These are phyloP conservation scores for Onchidella celtica DNA, from an alignment of 2,888 invertebrate species.

Conservation along the genomic window DNA sequence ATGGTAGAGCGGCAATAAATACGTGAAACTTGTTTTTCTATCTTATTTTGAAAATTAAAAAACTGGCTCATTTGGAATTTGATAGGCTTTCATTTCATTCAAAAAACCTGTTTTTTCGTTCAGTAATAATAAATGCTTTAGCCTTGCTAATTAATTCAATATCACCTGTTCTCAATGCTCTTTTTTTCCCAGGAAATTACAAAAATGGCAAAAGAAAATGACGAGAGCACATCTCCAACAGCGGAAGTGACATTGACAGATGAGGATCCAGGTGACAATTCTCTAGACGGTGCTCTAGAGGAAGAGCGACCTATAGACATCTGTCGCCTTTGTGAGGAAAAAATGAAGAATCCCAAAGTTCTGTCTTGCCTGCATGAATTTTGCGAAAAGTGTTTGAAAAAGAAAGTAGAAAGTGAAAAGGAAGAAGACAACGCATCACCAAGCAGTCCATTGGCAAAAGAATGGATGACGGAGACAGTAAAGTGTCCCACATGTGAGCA, in stretches of 20 bases:
- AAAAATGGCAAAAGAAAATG: slow-evolving; percentile 42
- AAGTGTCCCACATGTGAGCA: slow-evolving; percentile 59
- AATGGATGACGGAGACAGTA: slow-evolving; percentile 47
- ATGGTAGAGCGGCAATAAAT: too few relatives aligned
- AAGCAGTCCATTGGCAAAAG: slow-evolving; percentile 48
- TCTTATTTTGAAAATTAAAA: too few relatives aligned
- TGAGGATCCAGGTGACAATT: background rate
- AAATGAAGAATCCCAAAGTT: slow-evolving; percentile 90
- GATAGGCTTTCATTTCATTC: too few relatives aligned
- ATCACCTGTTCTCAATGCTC: too few relatives aligned
- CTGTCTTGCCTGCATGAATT: slow-evolving; percentile 96
- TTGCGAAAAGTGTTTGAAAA: slow-evolving; percentile 94
- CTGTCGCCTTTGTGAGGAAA: slow-evolving; percentile 79
- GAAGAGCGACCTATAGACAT: slow-evolving; percentile 56
- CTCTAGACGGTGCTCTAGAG: slow-evolving; percentile 45
- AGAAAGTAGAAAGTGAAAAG: slow-evolving; percentile 75
- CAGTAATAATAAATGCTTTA: too few relatives aligned
- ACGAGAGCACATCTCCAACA: slow-evolving; percentile 11
- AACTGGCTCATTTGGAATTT: too few relatives aligned
- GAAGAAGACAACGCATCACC: slow-evolving; percentile 44
- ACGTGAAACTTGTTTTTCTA: too few relatives aligned
- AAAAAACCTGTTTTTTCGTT: too few relatives aligned
- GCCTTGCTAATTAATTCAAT: too few relatives aligned
- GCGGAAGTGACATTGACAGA: slow-evolving; percentile 1
- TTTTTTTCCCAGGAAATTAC: slow-evolving; percentile 19